Evolutionary conservation across 1,140 invertebrate genomes (phyloP).

Genomic region (Apis florea): DNA sequence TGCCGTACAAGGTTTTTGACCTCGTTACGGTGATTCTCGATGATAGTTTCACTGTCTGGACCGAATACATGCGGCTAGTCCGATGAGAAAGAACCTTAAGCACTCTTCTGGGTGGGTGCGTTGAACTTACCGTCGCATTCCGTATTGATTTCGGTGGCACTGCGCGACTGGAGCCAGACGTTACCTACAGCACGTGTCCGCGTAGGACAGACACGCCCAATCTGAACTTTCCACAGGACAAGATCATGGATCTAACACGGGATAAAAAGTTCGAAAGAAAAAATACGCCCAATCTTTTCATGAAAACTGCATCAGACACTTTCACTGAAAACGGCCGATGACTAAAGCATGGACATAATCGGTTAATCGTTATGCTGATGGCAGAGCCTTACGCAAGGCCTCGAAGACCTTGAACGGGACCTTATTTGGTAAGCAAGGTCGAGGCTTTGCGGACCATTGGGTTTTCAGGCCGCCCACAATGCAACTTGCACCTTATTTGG

Average conservation of each 20-base stretch:
- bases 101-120: conserved; percentile 51
- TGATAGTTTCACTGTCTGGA: conserved; percentile 48
- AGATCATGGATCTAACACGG: background rate
- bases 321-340: conserved; percentile 38
- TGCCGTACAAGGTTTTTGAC: conserved; percentile 23
- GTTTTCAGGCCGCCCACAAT: conserved; percentile 54
- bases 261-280: background rate
- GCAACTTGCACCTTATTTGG: conserved; percentile 23
- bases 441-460: conserved; percentile 56
- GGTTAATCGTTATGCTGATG: conserved; percentile 50
- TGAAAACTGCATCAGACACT: conserved; percentile 5
- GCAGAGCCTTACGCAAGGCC: conserved; percentile 48
- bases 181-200: conserved; percentile 62
- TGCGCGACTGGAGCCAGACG: conserved; percentile 53
- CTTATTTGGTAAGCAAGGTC: conserved; percentile 66
- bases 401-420: conserved; percentile 59
- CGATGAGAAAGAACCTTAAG: conserved; percentile 51
- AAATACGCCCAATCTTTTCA: background rate
- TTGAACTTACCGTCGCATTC: conserved; percentile 60
- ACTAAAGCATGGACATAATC: conserved; percentile 43
- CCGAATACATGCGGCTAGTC: conserved; percentile 32
- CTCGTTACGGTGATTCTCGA: conserved; percentile 39
- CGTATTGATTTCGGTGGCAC: conserved; percentile 56
- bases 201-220: conserved; percentile 59
- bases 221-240: conserved; percentile 6